Conservation (phyloP, 2,888 invertebrate species). For the Tineola bisselliella region DNA sequence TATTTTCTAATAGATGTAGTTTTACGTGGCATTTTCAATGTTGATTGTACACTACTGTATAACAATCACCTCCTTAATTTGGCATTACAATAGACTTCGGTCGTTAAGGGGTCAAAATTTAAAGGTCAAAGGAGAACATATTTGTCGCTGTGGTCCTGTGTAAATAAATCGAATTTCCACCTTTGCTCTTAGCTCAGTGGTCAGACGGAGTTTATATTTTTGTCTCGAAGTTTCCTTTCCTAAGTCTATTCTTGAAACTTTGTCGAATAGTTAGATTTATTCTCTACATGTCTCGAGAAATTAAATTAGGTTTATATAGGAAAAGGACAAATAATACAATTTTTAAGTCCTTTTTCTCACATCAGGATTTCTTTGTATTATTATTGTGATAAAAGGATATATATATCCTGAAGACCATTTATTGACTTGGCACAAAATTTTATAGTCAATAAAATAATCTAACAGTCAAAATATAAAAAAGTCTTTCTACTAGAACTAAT, state of each 20-base stretch:
- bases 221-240: neutral
- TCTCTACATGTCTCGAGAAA: too few species aligned
- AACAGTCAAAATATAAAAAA: neutral
- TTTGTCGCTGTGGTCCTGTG: conserved; percentile 9
- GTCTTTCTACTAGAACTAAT: neutral
- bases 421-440: neutral
- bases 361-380: too few species aligned
- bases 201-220: conserved; percentile 8
- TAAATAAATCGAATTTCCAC: conserved; percentile 33
- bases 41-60: too few species aligned
- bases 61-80: too few species aligned
- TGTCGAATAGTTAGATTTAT: neutral
- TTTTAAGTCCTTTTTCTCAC: too few species aligned
- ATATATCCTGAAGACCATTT: too few species aligned
- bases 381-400: too few species aligned
- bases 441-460: neutral
- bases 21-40: too few species aligned
- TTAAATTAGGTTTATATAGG: too few species aligned
- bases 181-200: conserved; percentile 11
- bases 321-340: too few species aligned
- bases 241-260: neutral
- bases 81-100: too few species aligned
- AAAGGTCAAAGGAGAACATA: neutral
- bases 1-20: too few species aligned
- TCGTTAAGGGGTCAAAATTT: neutral